Evolutionary conservation across 2,113 vertebrate genomes (phyloP).

Genomic region (Cygnus atratus): DNA sequence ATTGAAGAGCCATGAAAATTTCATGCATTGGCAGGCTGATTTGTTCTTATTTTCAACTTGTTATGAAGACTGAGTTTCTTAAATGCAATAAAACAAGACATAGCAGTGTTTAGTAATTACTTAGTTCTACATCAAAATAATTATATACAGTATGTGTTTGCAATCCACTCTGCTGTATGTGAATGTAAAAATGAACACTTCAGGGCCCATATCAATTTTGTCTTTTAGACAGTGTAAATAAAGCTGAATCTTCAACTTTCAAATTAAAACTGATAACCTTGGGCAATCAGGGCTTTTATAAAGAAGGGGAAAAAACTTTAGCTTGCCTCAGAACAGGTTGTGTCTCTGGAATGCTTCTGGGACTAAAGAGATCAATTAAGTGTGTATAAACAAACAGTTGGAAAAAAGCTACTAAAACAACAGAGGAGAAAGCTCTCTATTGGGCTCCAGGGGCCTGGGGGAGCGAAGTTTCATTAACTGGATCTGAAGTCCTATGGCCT

Average conservation of each 20-base stretch:
- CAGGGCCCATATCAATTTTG: conserved; percentile 81
- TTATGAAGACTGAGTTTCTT: conserved; percentile 79
- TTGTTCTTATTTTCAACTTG: conserved; percentile 84
- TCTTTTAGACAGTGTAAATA: conserved; percentile 85
- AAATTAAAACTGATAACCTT: conserved; percentile 90
- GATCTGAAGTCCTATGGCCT: conserved; percentile 93
- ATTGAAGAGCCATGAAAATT: conserved; percentile 86
- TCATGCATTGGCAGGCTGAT: conserved; percentile 83
- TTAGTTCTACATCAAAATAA: conserved; percentile 84
- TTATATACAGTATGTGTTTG: conserved; percentile 80
- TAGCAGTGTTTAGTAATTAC: conserved; percentile 82
- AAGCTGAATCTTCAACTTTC: conserved; percentile 89
- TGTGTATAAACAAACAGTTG: conserved; percentile 95
- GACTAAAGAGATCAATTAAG: conserved; percentile 96
- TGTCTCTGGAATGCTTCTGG: conserved; percentile 89
- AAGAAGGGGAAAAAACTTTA: conserved; percentile 79
- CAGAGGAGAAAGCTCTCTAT: conserved; percentile 91
- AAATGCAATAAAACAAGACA: conserved; percentile 82
- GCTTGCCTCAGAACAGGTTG: conserved; percentile 89
- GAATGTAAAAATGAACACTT: conserved; percentile 83
- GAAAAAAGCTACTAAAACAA: conserved; percentile 91
- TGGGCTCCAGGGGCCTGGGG: conserved; percentile 90
- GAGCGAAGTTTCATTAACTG: conserved; percentile 98
- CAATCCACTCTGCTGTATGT: conserved; percentile 71
- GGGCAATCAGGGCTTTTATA: conserved; percentile 83